phyloP scores from a whole-genome alignment of 2,113 vertebrate genomes.

The Ondatra zibethicus region DNA sequence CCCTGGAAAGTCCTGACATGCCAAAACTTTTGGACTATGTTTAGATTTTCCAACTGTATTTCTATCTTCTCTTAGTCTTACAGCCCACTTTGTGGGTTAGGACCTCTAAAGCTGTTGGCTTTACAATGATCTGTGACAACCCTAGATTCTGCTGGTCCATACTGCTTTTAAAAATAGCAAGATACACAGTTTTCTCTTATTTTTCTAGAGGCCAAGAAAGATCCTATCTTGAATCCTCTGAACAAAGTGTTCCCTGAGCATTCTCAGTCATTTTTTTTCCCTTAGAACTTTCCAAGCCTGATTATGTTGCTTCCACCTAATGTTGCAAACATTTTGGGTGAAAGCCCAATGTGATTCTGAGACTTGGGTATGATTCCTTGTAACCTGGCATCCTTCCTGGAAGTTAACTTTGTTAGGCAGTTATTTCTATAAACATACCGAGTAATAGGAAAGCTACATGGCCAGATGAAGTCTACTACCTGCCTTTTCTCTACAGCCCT shows the following conservation, averaged over 20 bases:
- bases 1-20: slow-evolving; percentile 49
- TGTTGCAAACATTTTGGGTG: slow-evolving; percentile 75
- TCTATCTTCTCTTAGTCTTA: slow-evolving; percentile 31
- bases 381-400: slow-evolving; percentile 74
- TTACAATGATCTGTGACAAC: slow-evolving; percentile 45
- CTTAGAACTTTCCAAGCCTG: slow-evolving; percentile 68
- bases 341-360: slow-evolving; percentile 75
- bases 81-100: neutral
- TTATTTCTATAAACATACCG: slow-evolving; percentile 71
- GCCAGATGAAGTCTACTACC: slow-evolving; percentile 58
- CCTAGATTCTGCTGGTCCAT: neutral
- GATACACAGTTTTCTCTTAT: slow-evolving; percentile 28
- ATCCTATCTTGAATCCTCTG: slow-evolving; percentile 54
- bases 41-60: slow-evolving; percentile 59
- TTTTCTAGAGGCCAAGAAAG: slow-evolving; percentile 54
- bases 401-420: slow-evolving; percentile 77
- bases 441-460: slow-evolving; percentile 53
- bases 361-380: slow-evolving; percentile 74
- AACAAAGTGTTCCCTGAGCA: slow-evolving; percentile 64
- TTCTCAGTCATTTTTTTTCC: slow-evolving; percentile 61
- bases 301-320: slow-evolving; percentile 75
- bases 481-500: slow-evolving; percentile 9
- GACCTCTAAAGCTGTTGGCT: neutral
- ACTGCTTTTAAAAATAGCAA: slow-evolving; percentile 46
- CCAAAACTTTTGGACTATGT: slow-evolving; percentile 59